These are phyloP conservation scores for Xenopus borealis DNA, from an alignment of 2,113 vertebrate genomes.

Conservation along the genomic window DNA sequence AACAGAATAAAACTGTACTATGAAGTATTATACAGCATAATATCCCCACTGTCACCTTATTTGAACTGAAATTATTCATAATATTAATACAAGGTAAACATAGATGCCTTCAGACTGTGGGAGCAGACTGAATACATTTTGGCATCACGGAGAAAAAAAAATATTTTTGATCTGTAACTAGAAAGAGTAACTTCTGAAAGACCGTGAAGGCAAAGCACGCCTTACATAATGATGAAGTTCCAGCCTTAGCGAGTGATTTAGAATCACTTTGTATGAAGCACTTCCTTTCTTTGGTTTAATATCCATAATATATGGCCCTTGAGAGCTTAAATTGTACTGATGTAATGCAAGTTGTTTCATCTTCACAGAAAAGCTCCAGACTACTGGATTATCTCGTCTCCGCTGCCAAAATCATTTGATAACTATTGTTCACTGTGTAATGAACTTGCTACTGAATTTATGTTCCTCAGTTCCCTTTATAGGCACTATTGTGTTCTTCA, in stretches of 20 bases:
- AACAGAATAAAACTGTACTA: too few species aligned
- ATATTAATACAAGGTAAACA: background rate
- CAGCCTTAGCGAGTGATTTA: conserved; percentile 52
- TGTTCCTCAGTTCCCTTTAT: fast-evolving
- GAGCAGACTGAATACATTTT: background rate
- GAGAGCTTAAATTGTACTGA: conserved; percentile 47
- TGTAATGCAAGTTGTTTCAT: conserved; percentile 48
- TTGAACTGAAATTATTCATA: background rate
- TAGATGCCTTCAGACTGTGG: background rate
- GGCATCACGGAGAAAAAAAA: background rate
- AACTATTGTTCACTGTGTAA: conserved; percentile 19
- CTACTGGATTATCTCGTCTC: conserved; percentile 6
- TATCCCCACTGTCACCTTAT: background rate
- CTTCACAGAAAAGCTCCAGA: conserved; percentile 32
- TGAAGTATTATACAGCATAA: too few species aligned
- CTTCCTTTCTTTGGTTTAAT: conserved; percentile 55
- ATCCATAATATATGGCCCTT: conserved; percentile 52
- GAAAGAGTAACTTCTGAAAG: conserved; percentile 2
- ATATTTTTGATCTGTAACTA: conserved; percentile 6
- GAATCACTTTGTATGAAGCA: conserved; percentile 48
- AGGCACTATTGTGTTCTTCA: conserved; percentile 12
- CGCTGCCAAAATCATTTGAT: conserved; percentile 30
- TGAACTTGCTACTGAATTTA: conserved; percentile 15
- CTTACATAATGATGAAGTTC: conserved; percentile 30
- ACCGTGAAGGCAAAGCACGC: conserved; percentile 36